Evolutionary conservation across 2,113 vertebrate genomes (phyloP).

Genomic region (Capreolus pygargus): DNA sequence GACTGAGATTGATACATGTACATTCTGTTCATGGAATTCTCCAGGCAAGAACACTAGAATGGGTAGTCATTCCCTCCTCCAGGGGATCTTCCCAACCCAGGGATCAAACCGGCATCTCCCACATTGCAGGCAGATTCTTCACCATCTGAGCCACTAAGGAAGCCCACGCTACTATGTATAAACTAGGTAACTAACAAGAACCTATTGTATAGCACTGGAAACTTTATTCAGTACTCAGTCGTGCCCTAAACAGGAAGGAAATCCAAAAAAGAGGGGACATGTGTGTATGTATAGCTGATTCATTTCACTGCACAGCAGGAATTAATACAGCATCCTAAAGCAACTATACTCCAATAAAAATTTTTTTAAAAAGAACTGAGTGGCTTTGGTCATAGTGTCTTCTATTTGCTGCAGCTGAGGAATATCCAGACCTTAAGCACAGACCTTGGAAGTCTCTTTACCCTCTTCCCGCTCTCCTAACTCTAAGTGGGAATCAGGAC

Average conservation of each 20-base stretch:
- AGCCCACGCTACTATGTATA: background rate
- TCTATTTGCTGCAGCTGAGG: background rate
- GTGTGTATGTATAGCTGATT: background rate
- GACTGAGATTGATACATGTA: background rate
- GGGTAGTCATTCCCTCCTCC: background rate
- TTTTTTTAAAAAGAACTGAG: background rate
- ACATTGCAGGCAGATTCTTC: background rate
- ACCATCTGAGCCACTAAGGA: background rate
- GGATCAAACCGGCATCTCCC: background rate
- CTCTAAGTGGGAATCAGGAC: background rate
- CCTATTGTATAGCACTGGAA: background rate
- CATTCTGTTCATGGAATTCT: background rate
- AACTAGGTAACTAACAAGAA: background rate
- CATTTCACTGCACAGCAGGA: background rate
- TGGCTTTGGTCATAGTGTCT: background rate
- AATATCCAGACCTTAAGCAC: background rate
- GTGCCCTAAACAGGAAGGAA: background rate
- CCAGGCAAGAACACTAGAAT: background rate
- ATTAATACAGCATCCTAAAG: background rate
- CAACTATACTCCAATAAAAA: background rate
- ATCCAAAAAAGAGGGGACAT: background rate
- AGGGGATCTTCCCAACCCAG: background rate
- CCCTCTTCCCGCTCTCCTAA: background rate
- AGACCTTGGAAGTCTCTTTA: background rate
- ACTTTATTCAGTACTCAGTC: background rate